Percentiles rank a stretch among this genome's conserved stretches.
These are phyloP conservation scores for Gephyroberyx darwinii DNA, from an alignment of 2,797 vertebrate genomes.

Conservation along the genomic window DNA sequence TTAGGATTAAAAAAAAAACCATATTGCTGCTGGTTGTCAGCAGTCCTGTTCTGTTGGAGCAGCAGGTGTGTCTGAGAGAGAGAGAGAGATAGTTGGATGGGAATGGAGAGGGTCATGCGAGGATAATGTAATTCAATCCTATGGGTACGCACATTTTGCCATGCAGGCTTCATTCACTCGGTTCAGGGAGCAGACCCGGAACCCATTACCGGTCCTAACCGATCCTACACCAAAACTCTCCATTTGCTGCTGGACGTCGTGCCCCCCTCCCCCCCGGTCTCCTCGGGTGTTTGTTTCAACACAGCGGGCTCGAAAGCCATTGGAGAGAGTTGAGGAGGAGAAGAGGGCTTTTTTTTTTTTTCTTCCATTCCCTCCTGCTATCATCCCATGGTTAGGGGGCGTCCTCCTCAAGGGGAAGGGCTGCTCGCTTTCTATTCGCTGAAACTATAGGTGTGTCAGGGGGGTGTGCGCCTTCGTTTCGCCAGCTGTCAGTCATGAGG, in stretches of 20 bases:
- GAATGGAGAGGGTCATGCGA: background rate
- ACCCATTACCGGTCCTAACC: background rate
- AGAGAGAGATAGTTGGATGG: background rate
- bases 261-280: background rate
- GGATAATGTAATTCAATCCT: background rate
- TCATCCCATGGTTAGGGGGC: constrained; percentile 61
- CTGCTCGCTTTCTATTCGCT: constrained; percentile 72
- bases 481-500: constrained; percentile 48
- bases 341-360: background rate
- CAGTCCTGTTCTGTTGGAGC: no score
- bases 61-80: background rate
- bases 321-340: background rate
- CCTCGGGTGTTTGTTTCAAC: background rate
- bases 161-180: background rate
- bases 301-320: no score
- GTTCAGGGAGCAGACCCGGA: background rate
- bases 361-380: background rate
- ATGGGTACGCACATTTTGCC: background rate
- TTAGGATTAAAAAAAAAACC: no score
- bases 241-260: no score
- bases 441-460: constrained; percentile 82
- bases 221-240: no score
- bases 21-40: no score
- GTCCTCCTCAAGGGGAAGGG: constrained; percentile 52
- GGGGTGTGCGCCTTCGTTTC: constrained; percentile 38